Conservation (phyloP, 2,797 vertebrate genomes). For the Paguma larvata region DNA sequence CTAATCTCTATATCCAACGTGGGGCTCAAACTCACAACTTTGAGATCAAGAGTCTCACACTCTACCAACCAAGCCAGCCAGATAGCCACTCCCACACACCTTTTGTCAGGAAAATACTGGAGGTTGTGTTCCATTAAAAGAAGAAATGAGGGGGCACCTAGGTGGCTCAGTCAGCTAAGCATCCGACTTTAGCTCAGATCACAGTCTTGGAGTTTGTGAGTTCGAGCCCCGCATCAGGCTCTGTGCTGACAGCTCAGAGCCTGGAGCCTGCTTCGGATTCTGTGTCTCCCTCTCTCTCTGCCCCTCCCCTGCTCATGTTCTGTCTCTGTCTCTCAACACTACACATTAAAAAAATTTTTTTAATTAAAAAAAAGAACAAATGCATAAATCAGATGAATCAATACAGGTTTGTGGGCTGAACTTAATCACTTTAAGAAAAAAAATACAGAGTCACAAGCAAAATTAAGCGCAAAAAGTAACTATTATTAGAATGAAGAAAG, state of each 20-base stretch:
- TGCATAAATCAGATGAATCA: not conserved
- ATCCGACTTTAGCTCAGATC: not conserved
- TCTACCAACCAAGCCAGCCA: not conserved
- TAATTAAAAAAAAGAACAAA: not conserved
- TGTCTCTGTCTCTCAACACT: not conserved
- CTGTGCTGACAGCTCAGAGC: not conserved
- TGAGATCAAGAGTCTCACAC: not conserved
- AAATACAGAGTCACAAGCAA: constrained; percentile 8
- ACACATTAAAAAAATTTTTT: not conserved
- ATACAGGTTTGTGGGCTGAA: not conserved
- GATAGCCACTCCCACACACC: not conserved
- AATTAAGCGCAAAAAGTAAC: not conserved
- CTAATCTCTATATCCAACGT: not conserved
- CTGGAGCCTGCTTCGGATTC: not conserved
- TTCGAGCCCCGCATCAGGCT: accelerated
- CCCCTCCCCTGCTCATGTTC: too few relatives aligned
- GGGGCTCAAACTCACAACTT: not conserved
- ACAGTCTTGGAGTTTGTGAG: not conserved
- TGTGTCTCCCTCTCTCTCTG: not conserved
- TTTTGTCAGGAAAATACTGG: not conserved
- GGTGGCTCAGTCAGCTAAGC: not conserved
- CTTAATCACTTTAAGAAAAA: not conserved
- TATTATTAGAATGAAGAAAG: not conserved
- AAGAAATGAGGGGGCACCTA: not conserved
- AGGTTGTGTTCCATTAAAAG: not conserved